Evolutionary conservation across 1,140 invertebrate genomes (phyloP).

Genomic region (Drosophila albomicans): DNA sequence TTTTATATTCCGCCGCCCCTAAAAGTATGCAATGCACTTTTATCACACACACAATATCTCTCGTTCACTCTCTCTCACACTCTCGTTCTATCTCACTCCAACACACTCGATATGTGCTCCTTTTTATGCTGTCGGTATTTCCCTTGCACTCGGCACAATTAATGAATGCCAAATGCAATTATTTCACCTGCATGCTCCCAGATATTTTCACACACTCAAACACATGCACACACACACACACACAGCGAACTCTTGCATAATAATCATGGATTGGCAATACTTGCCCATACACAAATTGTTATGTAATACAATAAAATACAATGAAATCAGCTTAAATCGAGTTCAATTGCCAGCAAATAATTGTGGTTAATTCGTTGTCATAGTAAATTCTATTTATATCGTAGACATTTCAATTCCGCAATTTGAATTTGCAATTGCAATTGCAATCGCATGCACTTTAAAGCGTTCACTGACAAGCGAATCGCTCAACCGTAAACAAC

Average conservation of each 20-base stretch:
- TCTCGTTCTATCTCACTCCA: background rate
- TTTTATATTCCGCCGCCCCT: conserved; percentile 47
- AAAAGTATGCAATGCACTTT: conserved; percentile 68
- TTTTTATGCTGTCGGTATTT: conserved; percentile 4
- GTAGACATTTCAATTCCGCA: background rate
- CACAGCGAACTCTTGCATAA: background rate
- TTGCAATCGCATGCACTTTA: background rate
- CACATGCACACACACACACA: conserved; percentile 20
- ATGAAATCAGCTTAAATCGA: conserved; percentile 44
- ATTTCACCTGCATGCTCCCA: conserved; percentile 69
- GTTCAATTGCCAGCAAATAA: conserved; percentile 47
- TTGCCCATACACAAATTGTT: conserved; percentile 25
- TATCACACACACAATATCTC: conserved; percentile 15
- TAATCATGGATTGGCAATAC: conserved; percentile 8
- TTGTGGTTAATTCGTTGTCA: conserved; percentile 35
- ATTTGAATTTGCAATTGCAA: background rate
- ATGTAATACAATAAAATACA: conserved; percentile 39
- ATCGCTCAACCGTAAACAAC: conserved; percentile 11
- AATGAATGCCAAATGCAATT: conserved; percentile 80
- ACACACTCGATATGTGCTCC: background rate
- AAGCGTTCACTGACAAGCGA: background rate
- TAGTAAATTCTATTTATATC: conserved; percentile 21
- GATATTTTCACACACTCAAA: background rate
- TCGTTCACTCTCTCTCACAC: background rate
- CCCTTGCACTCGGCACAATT: conserved; percentile 54